Percentiles rank a stretch among this genome's conserved stretches.
phyloP scores from a whole-genome alignment of 2,888 invertebrate genomes.

The Microctonus brassicae region DNA sequence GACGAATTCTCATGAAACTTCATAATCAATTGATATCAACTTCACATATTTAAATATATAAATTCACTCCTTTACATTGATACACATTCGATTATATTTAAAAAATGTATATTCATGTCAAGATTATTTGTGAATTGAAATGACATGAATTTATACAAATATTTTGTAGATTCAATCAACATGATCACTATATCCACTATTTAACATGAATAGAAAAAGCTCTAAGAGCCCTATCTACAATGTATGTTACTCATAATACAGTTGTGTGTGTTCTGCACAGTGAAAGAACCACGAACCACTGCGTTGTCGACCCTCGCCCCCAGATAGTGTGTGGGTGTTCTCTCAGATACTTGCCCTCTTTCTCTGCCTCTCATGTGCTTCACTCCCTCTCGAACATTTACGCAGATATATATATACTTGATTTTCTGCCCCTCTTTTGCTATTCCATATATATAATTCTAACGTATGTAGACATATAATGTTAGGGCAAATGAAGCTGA shows the following conservation, averaged over 20 bases:
- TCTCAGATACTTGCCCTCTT: slow-evolving; percentile 4
- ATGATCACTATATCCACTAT: too few species aligned
- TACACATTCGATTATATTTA: too few species aligned
- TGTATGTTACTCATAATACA: slow-evolving; percentile 17
- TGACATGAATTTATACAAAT: too few species aligned
- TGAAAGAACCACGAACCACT: slow-evolving; percentile 44
- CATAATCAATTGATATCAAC: too few species aligned
- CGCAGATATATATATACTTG: not conserved
- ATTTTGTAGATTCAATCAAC: too few species aligned
- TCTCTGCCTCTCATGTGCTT: not conserved
- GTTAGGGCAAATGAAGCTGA: not conserved
- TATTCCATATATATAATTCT: slow-evolving; percentile 1
- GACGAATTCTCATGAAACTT: too few species aligned
- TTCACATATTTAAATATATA: too few species aligned
- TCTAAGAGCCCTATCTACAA: slow-evolving; percentile 34
- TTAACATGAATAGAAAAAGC: not conserved
- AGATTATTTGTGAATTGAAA: too few species aligned
- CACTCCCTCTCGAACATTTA: slow-evolving; percentile 3
- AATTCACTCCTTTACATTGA: too few species aligned
- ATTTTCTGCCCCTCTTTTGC: slow-evolving; percentile 6
- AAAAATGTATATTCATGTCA: too few species aligned
- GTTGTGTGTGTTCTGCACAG: slow-evolving; percentile 21
- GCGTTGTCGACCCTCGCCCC: slow-evolving; percentile 47
- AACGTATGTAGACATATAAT: not conserved
- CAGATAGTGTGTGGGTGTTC: slow-evolving; percentile 35